A percentile compares a stretch with the other conserved stretches of the same genome.
Evolutionary conservation across 2,888 invertebrate genomes (phyloP).

Genomic region (Trichopria drosophilae): DNA sequence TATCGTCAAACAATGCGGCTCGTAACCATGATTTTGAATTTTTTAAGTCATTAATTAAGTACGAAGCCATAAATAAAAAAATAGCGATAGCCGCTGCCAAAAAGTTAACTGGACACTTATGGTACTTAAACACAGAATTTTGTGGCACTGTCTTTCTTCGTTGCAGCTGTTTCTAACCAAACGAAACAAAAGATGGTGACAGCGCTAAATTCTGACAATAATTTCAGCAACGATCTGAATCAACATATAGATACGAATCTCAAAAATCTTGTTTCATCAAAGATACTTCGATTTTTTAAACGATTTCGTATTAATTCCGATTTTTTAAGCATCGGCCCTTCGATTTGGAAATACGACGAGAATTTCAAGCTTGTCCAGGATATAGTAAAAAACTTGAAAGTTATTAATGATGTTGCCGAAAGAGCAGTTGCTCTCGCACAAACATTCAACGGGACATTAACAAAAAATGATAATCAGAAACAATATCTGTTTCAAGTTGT

Average conservation of each 20-base stretch:
- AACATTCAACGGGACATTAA: slow-evolving; percentile 13
- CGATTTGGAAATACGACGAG: slow-evolving; percentile 8
- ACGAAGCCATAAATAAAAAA: background rate
- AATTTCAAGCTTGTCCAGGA: slow-evolving; percentile 13
- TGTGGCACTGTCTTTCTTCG: slow-evolving; percentile 6
- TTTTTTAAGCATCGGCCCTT: slow-evolving; percentile 4
- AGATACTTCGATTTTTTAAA: background rate
- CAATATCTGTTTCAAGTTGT: slow-evolving; percentile 18
- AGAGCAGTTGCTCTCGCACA: slow-evolving; percentile 14
- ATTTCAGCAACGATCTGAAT: too few species aligned
- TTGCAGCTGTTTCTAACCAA: background rate
- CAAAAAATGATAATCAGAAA: slow-evolving; percentile 13
- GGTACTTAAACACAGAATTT: too few species aligned
- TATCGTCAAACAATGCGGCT: background rate
- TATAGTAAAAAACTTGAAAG: too few species aligned
- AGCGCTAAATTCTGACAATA: background rate
- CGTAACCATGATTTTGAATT: slow-evolving; percentile 2
- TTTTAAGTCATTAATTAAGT: background rate
- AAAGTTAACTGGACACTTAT: too few species aligned
- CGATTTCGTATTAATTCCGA: background rate
- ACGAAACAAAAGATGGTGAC: slow-evolving; percentile 8
- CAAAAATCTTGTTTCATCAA: background rate
- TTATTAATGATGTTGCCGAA: slow-evolving; percentile 23
- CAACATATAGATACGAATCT: too few species aligned
- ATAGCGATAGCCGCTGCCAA: too few species aligned